Evolutionary conservation across 30 jellyfish, hydroid and myxozoan species (phyloP).

Genomic region (Sanderia malayensis): DNA sequence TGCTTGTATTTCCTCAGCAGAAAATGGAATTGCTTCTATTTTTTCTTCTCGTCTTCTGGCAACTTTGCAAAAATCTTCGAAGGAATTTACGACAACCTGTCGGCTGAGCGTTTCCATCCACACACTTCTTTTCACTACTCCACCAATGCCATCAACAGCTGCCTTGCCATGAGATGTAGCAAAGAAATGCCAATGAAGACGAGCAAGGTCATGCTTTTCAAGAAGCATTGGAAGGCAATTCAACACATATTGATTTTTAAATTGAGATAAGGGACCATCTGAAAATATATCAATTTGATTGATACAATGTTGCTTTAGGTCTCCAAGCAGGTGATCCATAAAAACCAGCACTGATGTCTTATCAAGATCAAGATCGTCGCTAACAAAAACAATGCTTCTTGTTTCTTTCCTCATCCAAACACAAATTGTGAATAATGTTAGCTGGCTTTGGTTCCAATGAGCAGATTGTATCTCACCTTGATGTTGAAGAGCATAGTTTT

Average conservation of each 20-base stretch:
- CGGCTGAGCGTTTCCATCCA: conserved; percentile 22
- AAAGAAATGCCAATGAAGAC: conserved; percentile 8
- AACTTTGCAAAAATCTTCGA: conserved; percentile 9
- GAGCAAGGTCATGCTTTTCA: background rate
- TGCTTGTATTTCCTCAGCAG: conserved; percentile 18
- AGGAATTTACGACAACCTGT: conserved; percentile 2
- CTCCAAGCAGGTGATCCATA: conserved; percentile 1
- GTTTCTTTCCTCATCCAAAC: background rate
- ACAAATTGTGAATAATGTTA: background rate
- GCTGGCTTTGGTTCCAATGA: conserved; percentile 42
- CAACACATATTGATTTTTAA: conserved; percentile 14
- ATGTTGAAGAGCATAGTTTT: conserved; percentile 46
- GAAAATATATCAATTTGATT: conserved; percentile 15
- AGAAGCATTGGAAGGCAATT: conserved; percentile 6
- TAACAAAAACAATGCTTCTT: background rate
- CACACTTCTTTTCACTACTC: conserved; percentile 21
- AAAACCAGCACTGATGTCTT: conserved; percentile 13
- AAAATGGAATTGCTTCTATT: background rate
- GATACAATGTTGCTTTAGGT: background rate
- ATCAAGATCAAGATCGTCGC: background rate
- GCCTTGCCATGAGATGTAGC: conserved; percentile 27
- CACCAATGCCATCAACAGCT: conserved; percentile 21
- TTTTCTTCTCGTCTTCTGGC: conserved; percentile 3
- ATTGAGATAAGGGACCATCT: conserved; percentile 23
- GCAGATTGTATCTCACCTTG: conserved; percentile 62